These are phyloP conservation scores for Sphenodon punctatus DNA, from an alignment of 2,797 vertebrate genomes.

Conservation along the genomic window DNA sequence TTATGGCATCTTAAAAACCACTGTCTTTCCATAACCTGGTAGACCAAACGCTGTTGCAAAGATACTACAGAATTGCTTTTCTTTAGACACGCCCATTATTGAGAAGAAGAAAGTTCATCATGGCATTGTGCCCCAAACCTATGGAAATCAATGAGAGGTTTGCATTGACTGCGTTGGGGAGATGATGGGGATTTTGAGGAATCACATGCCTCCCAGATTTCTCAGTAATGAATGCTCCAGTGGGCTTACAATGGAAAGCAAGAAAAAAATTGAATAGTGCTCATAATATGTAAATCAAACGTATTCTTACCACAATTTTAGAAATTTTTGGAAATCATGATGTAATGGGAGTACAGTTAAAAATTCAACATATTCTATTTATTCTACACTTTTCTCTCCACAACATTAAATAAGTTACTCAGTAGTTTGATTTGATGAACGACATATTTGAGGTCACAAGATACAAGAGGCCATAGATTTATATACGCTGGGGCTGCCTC, in stretches of 20 bases:
- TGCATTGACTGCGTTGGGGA: background rate
- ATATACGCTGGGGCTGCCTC: background rate
- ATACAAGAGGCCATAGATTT: background rate
- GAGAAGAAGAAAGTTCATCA: background rate
- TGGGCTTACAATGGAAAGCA: background rate
- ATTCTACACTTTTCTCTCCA: background rate
- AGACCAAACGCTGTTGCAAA: background rate
- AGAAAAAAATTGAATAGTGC: background rate
- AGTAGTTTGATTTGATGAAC: background rate
- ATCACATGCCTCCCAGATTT: background rate
- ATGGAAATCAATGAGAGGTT: background rate
- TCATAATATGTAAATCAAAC: background rate
- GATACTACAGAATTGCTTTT: background rate
- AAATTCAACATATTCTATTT: background rate
- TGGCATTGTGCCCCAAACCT: background rate
- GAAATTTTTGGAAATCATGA: background rate
- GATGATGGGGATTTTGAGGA: background rate
- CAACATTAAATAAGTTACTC: background rate
- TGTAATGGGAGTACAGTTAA: background rate
- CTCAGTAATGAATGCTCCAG: background rate
- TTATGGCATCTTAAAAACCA: conserved; percentile 4
- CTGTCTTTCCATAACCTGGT: background rate
- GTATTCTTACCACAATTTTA: background rate
- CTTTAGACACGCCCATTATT: background rate
- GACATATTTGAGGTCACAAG: background rate